Percentiles rank a stretch among this genome's conserved stretches.
Conservation (phyloP, 2,113 vertebrate species). For the Nipponia nippon region DNA sequence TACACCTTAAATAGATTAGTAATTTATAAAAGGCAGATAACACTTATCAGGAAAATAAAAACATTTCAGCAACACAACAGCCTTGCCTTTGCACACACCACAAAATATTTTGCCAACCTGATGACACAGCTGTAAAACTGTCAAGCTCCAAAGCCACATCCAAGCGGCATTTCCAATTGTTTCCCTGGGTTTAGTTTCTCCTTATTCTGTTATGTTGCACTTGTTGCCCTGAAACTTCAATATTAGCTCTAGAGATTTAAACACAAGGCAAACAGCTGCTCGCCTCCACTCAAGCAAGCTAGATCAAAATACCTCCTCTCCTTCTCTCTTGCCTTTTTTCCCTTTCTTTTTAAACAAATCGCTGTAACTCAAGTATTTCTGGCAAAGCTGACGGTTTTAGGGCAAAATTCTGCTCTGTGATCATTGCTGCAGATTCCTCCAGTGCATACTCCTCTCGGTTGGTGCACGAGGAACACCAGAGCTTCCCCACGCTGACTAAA, state of each 20-base stretch:
- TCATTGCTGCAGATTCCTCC: not conserved
- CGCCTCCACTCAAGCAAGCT: not conserved
- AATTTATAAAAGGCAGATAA: slow-evolving; percentile 46
- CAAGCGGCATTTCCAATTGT: not conserved
- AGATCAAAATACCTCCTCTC: slow-evolving; percentile 29
- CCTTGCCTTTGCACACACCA: not conserved
- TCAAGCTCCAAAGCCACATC: not conserved
- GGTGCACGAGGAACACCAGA: not conserved
- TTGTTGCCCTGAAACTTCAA: slow-evolving; percentile 59
- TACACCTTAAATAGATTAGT: slow-evolving; percentile 57
- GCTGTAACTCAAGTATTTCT: not conserved
- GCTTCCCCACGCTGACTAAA: not conserved
- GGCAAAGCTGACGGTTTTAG: not conserved
- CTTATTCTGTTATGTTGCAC: slow-evolving; percentile 18
- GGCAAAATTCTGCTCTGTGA: slow-evolving; percentile 9
- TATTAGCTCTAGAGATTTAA: slow-evolving; percentile 59
- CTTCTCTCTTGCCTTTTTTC: not conserved
- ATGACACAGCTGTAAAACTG: not conserved
- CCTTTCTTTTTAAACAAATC: not conserved
- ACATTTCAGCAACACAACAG: not conserved
- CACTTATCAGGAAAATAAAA: slow-evolving; percentile 1
- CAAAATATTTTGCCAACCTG: not conserved
- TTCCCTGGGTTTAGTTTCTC: slow-evolving; percentile 30
- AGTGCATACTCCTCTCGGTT: not conserved
- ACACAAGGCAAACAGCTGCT: slow-evolving; percentile 65